A percentile compares a stretch with the other conserved stretches of the same genome.
Evolutionary conservation across 2,888 invertebrate species (phyloP).

Genomic region (Dorcus hopei): DNA sequence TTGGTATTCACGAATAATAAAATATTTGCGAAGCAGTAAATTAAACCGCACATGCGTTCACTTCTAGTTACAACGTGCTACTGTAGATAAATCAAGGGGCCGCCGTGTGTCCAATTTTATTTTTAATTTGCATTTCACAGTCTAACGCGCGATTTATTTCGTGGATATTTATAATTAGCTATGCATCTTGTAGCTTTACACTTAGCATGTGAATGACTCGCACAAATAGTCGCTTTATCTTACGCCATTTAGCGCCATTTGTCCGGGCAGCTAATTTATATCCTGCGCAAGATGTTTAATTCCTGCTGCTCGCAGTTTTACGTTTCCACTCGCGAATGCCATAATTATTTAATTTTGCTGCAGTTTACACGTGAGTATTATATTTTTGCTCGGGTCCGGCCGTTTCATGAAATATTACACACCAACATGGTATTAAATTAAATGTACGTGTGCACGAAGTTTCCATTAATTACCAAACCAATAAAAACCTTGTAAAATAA

Average conservation of each 20-base stretch:
- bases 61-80: neutral
- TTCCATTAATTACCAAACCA: too few species aligned
- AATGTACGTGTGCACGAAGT: too few species aligned
- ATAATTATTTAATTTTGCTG: constrained; percentile 28
- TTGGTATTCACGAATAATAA: too few species aligned
- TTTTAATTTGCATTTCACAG: constrained; percentile 3
- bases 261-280: constrained; percentile 34
- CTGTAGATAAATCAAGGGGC: neutral
- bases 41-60: neutral
- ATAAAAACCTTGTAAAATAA: too few species aligned
- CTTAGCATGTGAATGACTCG: constrained; percentile 30
- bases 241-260: constrained; percentile 33
- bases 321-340: constrained; percentile 30
- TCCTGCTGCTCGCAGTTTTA: constrained; percentile 32
- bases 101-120: neutral
- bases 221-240: constrained; percentile 31
- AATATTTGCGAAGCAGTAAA: neutral
- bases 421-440: too few species aligned
- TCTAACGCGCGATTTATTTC: constrained; percentile 13
- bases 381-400: too few species aligned
- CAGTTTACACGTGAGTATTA: too few species aligned
- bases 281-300: constrained; percentile 31
- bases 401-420: too few species aligned
- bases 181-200: constrained; percentile 19
- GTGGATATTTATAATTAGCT: constrained; percentile 20